Conservation (phyloP, 2,113 vertebrate genomes). For the Petrocephalus zakoni region DNA sequence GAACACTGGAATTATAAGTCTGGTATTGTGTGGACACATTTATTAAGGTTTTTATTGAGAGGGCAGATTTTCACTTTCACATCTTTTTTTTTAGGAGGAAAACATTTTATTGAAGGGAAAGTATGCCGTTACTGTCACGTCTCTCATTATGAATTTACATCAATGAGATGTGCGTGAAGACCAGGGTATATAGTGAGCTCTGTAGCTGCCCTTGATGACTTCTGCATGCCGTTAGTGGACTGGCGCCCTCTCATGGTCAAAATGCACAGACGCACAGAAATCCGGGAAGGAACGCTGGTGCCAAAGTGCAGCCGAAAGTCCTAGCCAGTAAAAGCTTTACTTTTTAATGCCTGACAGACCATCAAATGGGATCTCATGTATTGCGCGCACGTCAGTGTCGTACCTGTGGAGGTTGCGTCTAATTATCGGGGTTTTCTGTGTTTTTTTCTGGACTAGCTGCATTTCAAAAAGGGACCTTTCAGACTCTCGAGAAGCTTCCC, state of each 20-base stretch:
- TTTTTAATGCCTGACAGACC: neutral
- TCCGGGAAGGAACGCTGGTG: neutral
- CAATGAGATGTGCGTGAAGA: slow-evolving; percentile 8
- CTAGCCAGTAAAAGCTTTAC: neutral
- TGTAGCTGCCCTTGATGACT: neutral
- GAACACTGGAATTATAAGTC: slow-evolving; percentile 31
- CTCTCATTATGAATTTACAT: slow-evolving; percentile 19
- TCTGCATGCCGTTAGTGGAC: neutral
- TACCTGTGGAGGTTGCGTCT: neutral
- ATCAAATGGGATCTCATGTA: neutral
- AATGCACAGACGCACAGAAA: slow-evolving; percentile 25
- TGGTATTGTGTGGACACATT: slow-evolving; percentile 26
- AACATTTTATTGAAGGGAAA: slow-evolving; percentile 8
- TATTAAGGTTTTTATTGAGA: slow-evolving; percentile 27
- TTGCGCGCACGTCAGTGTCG: neutral
- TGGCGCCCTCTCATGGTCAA: slow-evolving; percentile 56
- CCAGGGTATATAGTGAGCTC: neutral
- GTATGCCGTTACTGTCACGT: slow-evolving; percentile 15
- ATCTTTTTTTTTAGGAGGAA: slow-evolving; percentile 15
- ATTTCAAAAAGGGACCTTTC: neutral
- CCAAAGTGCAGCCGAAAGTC: neutral
- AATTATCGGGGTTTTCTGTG: neutral
- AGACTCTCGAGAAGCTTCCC: neutral
- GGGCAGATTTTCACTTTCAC: slow-evolving; percentile 21
- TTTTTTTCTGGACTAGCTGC: neutral